Evolutionary conservation across 23 tunicate genomes (phyloP).

Genomic region (Phallusia fumigata): DNA sequence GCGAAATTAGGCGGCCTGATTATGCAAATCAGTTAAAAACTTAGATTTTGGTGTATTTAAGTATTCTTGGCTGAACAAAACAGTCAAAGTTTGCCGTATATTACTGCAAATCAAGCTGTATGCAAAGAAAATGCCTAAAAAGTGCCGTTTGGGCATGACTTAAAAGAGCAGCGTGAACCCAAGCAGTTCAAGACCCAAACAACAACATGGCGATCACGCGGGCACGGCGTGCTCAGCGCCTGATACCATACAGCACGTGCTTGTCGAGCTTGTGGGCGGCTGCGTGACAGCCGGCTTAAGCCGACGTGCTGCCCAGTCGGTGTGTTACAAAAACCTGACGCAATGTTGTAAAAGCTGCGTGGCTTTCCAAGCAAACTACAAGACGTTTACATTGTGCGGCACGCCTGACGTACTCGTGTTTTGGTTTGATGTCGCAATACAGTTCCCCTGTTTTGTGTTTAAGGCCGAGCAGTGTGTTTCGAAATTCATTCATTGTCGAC

Average conservation of each 20-base stretch:
- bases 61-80: too few relatives aligned
- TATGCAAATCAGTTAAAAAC: too few relatives aligned
- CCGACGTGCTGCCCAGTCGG: neutral
- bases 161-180: too few relatives aligned
- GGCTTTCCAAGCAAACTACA: neutral
- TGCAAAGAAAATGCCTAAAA: too few relatives aligned
- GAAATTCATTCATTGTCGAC: too few relatives aligned
- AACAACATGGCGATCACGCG: conserved; percentile 5
- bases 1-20: too few relatives aligned
- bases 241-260: neutral
- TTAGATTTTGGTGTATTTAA: too few relatives aligned
- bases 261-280: neutral
- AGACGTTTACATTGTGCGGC: neutral
- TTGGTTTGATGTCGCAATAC: neutral
- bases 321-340: neutral
- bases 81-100: too few relatives aligned
- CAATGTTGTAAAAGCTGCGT: neutral
- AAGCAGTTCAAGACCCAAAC: neutral
- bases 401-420: neutral
- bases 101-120: too few relatives aligned
- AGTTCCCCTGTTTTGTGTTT: too few relatives aligned
- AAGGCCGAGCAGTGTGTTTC: too few relatives aligned
- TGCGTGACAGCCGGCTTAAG: neutral
- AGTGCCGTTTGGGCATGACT: too few relatives aligned
- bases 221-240: neutral